Base-by-base conservation (phyloP, 1,140 invertebrate species). In the Oncopeltus fasciatus region DNA sequence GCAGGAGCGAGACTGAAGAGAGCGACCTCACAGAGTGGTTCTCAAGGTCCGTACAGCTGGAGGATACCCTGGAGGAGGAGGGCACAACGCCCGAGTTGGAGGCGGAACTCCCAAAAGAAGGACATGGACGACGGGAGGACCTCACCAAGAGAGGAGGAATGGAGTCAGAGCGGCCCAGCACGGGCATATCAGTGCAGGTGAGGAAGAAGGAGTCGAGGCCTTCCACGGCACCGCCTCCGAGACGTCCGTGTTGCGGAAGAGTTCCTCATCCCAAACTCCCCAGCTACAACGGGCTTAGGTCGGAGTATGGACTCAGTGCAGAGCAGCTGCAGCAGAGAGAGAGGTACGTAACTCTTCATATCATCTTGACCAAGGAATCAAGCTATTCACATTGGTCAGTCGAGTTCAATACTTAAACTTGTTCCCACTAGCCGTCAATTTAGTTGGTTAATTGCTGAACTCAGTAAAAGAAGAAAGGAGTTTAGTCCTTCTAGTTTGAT, bases 271-370 rank as follows among this genome's bases (percentile, higher is more conserved):
- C 60, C 38, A 58, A 63, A 20, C 56, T 70, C 0, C 69, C 69
- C 14, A 57, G 53, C 2, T 70, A 70, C 49, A 69, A 69, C 31
- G 69, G 69, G 16, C 62, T 69, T 2, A 57, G 66, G 9, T 69
- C 69, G 11, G 68, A 68, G 53, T 70, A 70, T 57, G 69, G 69
- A 12, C 58, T 70, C 11, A 68, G 63, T 38, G 67, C 66, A 0
- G 69, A 70, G 47, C 68, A 69, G 44, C 63, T 70, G 0, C 47
- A 64, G 38, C 67, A 70, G 27, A 65, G 68, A 27, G 68, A 68
- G 64, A 69, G 64, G 68, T 69, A 64, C 46, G 28, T 31, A 24
- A 59, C 16, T 59, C 38, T 12, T 61, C 53, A 28, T 31, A 14
- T 38, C 31, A 8, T 38, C 31, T 38, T 38, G 5, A 38, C 31